Base-by-base conservation (phyloP, 2,797 vertebrate genomes). In the Apogon hyalosoma region DNA sequence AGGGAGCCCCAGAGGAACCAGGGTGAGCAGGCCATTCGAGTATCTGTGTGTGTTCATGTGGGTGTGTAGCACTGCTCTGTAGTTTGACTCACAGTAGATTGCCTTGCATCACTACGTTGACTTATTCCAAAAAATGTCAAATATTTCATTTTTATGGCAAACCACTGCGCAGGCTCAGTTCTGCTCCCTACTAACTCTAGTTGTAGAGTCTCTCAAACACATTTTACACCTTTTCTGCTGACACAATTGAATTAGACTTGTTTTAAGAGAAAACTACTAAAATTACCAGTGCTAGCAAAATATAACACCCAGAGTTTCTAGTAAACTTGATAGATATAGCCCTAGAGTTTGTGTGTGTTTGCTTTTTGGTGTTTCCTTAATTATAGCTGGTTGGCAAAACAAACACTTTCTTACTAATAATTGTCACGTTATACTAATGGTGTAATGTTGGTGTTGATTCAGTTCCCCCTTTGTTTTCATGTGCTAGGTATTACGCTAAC, bases 1-100 rank as follows among this genome's bases (percentile, higher is more conserved):
- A 94, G 93, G 93, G 87, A 92, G 85, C 88, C 85, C 87, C 86
- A 81, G 87, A 92, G 87, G 81, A 87, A 82, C 79, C 90, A 90
- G 92, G 92, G 93, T 94, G 93, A 93, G 92, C 86, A 87, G 79
- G 86, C 73, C 80, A 80, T 83, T 77, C 56, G 86, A 86, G 74
- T 66, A 42, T 85, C 49, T 84, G 62, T 49, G 41, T 89, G 61
- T 88, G 47, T 83, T 62, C 15, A 21, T 78, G 56, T 82, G 64
- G 54, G 79, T 86, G 83, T 80, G 62, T 60, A 67, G 61, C 61
- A 12, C 70, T 82, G 74, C 80, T 73, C 69, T 78, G 77, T 88
- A 82, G 83, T 86, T 87, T 89, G 83, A 59, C 63, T 33, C 7
- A 41, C 45, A 51, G 72, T 64, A 61, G 75, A 70, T 60, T 60